A percentile compares a stretch with the other conserved stretches of the same genome.
These are phyloP conservation scores for Charina bottae DNA, from an alignment of 2,113 vertebrate species.

Conservation along the genomic window DNA sequence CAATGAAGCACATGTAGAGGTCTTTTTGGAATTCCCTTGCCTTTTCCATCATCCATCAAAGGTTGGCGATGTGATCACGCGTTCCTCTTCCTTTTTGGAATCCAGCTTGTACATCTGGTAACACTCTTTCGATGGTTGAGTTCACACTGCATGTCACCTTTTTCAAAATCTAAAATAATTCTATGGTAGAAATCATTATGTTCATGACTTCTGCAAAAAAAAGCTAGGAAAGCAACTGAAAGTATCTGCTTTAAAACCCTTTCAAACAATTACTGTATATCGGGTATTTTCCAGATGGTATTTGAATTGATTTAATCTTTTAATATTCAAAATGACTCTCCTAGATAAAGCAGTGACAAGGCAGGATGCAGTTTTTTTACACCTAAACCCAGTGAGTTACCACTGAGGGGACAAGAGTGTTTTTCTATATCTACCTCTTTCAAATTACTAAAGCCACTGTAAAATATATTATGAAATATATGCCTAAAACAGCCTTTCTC, in stretches of 20 bases:
- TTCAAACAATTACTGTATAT: background rate
- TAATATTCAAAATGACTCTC: background rate
- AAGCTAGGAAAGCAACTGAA: background rate
- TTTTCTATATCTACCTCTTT: background rate
- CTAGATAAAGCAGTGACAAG: background rate
- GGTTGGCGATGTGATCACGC: too few species aligned
- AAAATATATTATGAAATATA: background rate
- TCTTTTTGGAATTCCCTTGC: too few species aligned
- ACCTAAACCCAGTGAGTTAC: background rate
- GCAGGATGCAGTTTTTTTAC: background rate
- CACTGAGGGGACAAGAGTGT: background rate
- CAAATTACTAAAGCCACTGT: background rate
- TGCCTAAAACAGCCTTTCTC: too few species aligned
- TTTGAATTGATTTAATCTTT: background rate
- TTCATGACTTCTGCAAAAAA: conserved; percentile 1
- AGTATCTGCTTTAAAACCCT: background rate
- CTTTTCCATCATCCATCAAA: too few species aligned
- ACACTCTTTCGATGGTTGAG: too few species aligned
- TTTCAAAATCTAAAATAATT: background rate
- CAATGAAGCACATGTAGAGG: too few species aligned
- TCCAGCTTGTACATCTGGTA: too few species aligned
- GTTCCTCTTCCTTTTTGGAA: too few species aligned
- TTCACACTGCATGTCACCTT: fast-evolving
- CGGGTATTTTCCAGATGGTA: background rate
- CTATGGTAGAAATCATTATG: background rate